These are phyloP conservation scores for Mythimna vitellina DNA, from an alignment of 2,888 invertebrate species.

Conservation along the genomic window DNA sequence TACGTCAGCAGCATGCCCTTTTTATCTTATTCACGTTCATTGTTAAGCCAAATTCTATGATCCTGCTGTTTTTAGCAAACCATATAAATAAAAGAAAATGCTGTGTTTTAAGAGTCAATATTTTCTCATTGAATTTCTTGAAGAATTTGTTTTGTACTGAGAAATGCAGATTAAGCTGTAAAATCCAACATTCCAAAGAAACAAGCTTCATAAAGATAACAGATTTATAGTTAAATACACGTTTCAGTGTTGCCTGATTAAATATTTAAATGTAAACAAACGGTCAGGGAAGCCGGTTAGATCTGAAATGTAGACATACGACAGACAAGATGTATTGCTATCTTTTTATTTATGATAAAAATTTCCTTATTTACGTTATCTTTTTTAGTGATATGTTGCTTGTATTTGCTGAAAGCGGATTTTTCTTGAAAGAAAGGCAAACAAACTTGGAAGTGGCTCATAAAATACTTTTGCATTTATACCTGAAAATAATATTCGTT, in stretches of 20 bases:
- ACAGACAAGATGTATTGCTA: slow-evolving; percentile 43
- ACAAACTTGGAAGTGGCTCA: not conserved
- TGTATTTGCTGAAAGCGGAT: slow-evolving; percentile 13
- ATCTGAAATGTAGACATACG: slow-evolving; percentile 44
- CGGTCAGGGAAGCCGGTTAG: slow-evolving; percentile 34
- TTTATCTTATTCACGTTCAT: not conserved
- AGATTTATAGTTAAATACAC: slow-evolving; percentile 7
- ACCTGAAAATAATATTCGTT: not conserved
- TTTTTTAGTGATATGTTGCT: slow-evolving; percentile 10
- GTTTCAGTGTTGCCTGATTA: slow-evolving; percentile 29
- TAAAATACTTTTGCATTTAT: not conserved
- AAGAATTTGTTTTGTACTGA: not conserved
- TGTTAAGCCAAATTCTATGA: not conserved
- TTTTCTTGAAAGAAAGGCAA: slow-evolving; percentile 5
- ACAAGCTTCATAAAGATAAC: slow-evolving; percentile 17
- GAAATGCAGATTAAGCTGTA: not conserved
- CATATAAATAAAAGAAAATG: not conserved
- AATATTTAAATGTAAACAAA: slow-evolving; percentile 52
- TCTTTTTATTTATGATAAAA: slow-evolving; percentile 47
- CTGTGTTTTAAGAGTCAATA: too few relatives aligned
- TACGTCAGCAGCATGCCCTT: not conserved
- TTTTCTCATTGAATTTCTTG: not conserved
- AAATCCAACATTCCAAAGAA: not conserved
- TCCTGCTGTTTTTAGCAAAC: not conserved
- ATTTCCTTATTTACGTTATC: slow-evolving; percentile 27